Conservation (phyloP, 2,888 invertebrate species). For the Punctoribates punctum region DNA sequence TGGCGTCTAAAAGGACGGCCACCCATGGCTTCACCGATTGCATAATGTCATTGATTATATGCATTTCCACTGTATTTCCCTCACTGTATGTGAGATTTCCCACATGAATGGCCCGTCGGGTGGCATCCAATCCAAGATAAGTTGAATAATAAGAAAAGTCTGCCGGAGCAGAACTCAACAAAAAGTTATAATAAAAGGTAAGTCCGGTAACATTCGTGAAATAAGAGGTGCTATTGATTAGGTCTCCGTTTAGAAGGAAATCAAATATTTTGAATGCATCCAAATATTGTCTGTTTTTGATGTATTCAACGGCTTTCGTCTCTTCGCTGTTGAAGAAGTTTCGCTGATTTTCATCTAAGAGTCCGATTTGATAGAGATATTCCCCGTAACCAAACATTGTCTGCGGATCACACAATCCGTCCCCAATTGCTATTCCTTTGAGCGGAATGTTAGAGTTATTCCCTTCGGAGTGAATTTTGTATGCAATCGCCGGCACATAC, state of each 20-base stretch:
- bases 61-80: slow-evolving; percentile 63
- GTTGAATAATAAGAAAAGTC: slow-evolving; percentile 59
- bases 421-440: slow-evolving; percentile 54
- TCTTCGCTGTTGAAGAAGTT: slow-evolving; percentile 49
- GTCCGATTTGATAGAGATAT: slow-evolving; percentile 53
- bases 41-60: slow-evolving; percentile 73
- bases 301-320: slow-evolving; percentile 45
- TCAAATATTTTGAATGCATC: slow-evolving; percentile 60
- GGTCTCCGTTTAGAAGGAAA: slow-evolving; percentile 66
- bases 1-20: slow-evolving; percentile 52
- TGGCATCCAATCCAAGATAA: slow-evolving; percentile 63
- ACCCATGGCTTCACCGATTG: slow-evolving; percentile 65
- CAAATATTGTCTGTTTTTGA: slow-evolving; percentile 44
- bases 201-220: slow-evolving; percentile 74
- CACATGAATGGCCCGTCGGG: slow-evolving; percentile 75
- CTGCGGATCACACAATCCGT: slow-evolving; percentile 51
- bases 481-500: slow-evolving; percentile 71
- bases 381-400: slow-evolving; percentile 53
- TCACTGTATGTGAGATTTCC: slow-evolving; percentile 69
- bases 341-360: slow-evolving; percentile 50
- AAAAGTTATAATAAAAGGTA: slow-evolving; percentile 69
- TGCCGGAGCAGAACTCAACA: slow-evolving; percentile 58
- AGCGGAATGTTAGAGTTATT: slow-evolving; percentile 64
- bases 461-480: slow-evolving; percentile 67
- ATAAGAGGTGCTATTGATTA: slow-evolving; percentile 60